phyloP scores from a whole-genome alignment of 2,113 vertebrate genomes.

The Calyptomena viridis region DNA sequence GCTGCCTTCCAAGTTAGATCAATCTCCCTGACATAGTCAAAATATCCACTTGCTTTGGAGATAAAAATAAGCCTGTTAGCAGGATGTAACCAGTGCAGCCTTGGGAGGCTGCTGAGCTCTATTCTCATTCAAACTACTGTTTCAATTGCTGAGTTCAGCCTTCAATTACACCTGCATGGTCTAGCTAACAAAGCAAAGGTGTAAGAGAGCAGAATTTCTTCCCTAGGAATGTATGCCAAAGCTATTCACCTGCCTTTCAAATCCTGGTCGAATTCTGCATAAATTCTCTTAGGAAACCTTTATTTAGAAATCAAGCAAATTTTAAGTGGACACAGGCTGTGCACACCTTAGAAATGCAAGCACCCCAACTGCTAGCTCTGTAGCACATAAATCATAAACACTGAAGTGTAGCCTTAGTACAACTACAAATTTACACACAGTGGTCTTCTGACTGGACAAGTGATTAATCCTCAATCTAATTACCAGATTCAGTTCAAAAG shows the following conservation, averaged over 20 bases:
- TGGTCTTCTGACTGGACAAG: not conserved
- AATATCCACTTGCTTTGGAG: not conserved
- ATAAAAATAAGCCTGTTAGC: conserved; percentile 40
- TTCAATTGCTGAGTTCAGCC: not conserved
- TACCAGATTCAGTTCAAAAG: not conserved
- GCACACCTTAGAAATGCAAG: not conserved
- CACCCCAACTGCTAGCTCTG: not conserved
- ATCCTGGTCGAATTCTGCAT: not conserved
- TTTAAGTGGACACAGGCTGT: not conserved
- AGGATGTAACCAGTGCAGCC: not conserved
- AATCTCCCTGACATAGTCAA: not conserved
- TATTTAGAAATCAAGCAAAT: not conserved
- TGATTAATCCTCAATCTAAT: not conserved
- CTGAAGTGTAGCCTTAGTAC: not conserved
- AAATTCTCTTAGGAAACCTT: not conserved
- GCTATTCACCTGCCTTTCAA: not conserved
- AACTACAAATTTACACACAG: not conserved
- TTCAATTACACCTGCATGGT: conserved; percentile 20
- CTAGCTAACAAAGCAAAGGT: not conserved
- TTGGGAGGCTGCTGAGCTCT: not conserved
- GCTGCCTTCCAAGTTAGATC: conserved; percentile 20
- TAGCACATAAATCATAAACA: not conserved
- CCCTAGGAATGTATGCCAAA: not conserved
- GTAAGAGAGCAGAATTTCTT: not conserved
- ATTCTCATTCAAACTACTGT: conserved; percentile 20